Base-by-base conservation (phyloP, 1,140 invertebrate genomes). In the Drosophila tani region DNA sequence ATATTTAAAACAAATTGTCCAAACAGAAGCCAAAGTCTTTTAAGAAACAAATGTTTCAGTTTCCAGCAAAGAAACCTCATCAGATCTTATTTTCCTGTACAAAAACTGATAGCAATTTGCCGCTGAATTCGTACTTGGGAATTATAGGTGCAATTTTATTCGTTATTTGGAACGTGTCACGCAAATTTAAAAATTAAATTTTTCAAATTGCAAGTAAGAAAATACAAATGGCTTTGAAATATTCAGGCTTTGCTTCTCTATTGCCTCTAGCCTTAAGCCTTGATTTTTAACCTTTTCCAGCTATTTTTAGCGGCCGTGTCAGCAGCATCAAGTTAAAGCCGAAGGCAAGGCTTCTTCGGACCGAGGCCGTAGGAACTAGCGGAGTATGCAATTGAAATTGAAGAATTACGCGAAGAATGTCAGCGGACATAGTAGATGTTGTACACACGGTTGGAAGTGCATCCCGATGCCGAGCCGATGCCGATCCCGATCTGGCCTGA, bases 381-480 rank as follows among this genome's bases (percentile, higher is more conserved):
- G 73, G 43, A 79, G 81, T 79, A 90, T 90, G 85, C 86, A 91
- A 91, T 90, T 90, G 85, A 90, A 90, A 90, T 90, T 90, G 85
- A 90, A 90, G 85, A 90, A 91, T 85, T 90, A 90, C 86, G 79
- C 79, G 68, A 91, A 80, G 86, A 90, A 90, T 90, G 86, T 76
- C 85, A 85, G 79, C 82, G 71, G 84, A 88, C 81, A 90, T 81
- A 82, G 85, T 88, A 85, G 84, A 88, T 88, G 85, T 76, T 88
- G 85, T 88, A 88, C 84, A 84, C 77, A 88, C 32, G 71, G 62
- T 21, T 70, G 59, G 69, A 45, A 57, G 65, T 62, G 68, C 47
- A 73, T 74, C 53, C 60, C 56, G 76, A 63, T 50, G 68, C 35
- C 35, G 35, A 9, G 35, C 35, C 35, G 3, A 38, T 38, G 35